These are phyloP conservation scores for Griposia aprilina DNA, from an alignment of 2,888 invertebrate species.

Conservation along the genomic window DNA sequence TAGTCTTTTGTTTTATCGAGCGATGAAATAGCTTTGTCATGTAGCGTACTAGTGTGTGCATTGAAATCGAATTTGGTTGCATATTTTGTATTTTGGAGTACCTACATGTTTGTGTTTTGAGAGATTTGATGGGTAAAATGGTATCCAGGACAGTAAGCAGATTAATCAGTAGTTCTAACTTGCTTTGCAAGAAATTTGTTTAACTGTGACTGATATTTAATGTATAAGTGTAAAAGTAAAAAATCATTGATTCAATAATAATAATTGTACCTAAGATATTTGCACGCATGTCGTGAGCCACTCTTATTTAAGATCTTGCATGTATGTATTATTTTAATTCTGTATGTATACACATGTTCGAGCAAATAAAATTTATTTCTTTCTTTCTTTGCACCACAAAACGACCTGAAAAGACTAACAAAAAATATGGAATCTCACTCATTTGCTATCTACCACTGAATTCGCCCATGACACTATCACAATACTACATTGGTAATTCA, in stretches of 20 bases:
- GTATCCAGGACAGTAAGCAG: not conserved
- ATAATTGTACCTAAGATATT: no score
- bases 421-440: not conserved
- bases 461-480: not conserved
- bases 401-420: no score
- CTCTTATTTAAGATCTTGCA: no score
- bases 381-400: no score
- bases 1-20: constrained; percentile 48
- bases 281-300: no score
- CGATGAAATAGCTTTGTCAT: constrained; percentile 33
- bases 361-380: no score
- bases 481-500: not conserved
- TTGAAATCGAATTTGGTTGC: constrained; percentile 20
- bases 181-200: no score
- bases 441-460: not conserved
- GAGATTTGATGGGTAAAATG: not conserved
- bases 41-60: constrained; percentile 24
- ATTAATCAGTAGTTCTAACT: not conserved
- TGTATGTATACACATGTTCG: no score
- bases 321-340: no score
- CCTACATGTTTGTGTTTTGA: not conserved
- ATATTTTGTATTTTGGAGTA: not conserved
- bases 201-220: no score
- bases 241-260: no score
- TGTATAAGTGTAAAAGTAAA: no score